Evolutionary conservation across 2,888 invertebrate genomes (phyloP).

Genomic region (Dicycla oo): DNA sequence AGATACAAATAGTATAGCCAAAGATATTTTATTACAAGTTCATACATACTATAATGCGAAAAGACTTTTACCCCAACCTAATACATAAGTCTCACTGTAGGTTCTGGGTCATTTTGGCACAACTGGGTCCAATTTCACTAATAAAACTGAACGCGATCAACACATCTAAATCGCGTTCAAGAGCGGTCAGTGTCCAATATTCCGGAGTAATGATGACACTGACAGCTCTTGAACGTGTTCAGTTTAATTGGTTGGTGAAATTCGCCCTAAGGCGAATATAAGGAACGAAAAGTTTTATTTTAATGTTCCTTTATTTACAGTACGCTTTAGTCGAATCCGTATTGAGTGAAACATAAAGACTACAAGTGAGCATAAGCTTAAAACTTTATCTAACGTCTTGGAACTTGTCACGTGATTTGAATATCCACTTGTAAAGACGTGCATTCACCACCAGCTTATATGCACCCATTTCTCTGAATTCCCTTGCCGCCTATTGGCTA

Average conservation of each 20-base stretch:
- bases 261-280: neutral
- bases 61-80: no score
- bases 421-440: slow-evolving; percentile 40
- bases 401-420: slow-evolving; percentile 50
- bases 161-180: neutral
- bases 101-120: no score
- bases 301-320: slow-evolving; percentile 34
- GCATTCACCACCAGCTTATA: slow-evolving; percentile 27
- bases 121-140: no score
- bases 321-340: slow-evolving; percentile 31
- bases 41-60: no score
- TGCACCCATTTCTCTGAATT: slow-evolving; percentile 10
- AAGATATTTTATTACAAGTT: no score
- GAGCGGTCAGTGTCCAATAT: neutral
- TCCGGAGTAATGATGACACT: neutral
- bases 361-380: slow-evolving; percentile 44
- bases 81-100: no score
- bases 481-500: neutral
- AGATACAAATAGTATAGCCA: no score
- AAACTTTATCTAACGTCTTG: slow-evolving; percentile 42
- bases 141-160: neutral
- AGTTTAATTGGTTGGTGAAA: neutral
- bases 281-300: neutral
- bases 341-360: slow-evolving; percentile 54
- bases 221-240: neutral